Evolutionary conservation across 1,140 invertebrate species (phyloP).

Genomic region (Rhagoletis zephyria): DNA sequence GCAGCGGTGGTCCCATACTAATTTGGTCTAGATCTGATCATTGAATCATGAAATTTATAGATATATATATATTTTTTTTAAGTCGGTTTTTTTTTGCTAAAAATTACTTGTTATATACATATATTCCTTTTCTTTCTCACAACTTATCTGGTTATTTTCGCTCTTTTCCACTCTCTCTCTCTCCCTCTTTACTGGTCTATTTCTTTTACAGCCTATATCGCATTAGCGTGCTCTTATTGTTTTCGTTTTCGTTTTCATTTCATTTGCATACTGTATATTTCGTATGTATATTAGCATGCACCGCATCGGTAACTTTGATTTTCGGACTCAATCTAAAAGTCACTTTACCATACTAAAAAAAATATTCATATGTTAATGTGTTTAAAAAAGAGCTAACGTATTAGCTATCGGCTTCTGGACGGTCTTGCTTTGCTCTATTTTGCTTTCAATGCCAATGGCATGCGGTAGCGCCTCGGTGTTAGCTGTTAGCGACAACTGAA

Average conservation of each 20-base stretch:
- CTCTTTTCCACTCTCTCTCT: neutral
- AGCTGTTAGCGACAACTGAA: neutral
- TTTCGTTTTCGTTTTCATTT: conserved; percentile 47
- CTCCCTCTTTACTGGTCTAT: neutral
- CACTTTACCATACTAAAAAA: neutral
- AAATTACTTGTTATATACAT: no score
- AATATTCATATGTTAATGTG: neutral
- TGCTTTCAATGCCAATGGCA: conserved; percentile 20
- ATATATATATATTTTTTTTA: no score
- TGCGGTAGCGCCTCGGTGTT: neutral
- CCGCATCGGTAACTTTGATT: neutral
- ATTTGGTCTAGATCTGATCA: no score
- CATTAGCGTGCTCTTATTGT: neutral
- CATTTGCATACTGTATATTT: no score
- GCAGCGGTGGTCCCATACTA: no score
- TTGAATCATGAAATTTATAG: no score
- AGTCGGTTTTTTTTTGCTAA: no score
- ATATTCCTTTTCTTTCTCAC: neutral
- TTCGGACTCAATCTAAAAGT: neutral
- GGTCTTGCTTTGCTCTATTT: neutral
- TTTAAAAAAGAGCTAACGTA: neutral
- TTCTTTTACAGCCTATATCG: neutral
- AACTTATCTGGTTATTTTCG: neutral
- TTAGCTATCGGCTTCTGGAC: conserved; percentile 3
- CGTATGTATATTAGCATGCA: neutral